Conservation (phyloP, 1,140 invertebrate species). For the Andricus grossulariae region DNA sequence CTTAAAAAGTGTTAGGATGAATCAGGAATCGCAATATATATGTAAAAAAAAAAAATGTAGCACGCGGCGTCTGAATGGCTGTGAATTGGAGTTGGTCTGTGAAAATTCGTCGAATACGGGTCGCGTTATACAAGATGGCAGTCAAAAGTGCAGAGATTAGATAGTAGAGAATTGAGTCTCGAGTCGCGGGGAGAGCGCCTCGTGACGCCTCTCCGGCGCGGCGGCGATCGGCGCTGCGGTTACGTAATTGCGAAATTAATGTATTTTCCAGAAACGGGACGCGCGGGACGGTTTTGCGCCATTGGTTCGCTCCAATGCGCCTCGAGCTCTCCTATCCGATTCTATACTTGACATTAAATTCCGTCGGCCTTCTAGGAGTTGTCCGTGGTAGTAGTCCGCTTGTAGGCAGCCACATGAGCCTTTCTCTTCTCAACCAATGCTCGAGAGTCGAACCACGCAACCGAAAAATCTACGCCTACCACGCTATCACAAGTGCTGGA, state of each 20-base stretch:
- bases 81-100: not conserved
- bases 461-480: conserved; percentile 61
- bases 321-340: conserved; percentile 42
- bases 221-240: conserved; percentile 45
- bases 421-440: conserved; percentile 61
- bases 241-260: conserved; percentile 57
- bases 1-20: no score
- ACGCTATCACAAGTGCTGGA: conserved; percentile 49
- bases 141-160: conserved; percentile 54
- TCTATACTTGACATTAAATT: conserved; percentile 62
- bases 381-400: conserved; percentile 33
- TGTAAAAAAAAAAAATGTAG: no score
- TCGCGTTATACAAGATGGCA: conserved; percentile 48
- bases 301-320: conserved; percentile 47
- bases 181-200: conserved; percentile 27
- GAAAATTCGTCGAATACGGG: not conserved
- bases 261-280: conserved; percentile 55
- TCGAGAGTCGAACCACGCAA: conserved; percentile 48
- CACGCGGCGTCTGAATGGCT: not conserved
- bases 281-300: conserved; percentile 51
- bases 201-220: conserved; percentile 51
- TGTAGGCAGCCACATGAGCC: conserved; percentile 45
- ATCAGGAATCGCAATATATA: no score
- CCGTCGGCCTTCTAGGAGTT: conserved; percentile 52
- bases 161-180: conserved; percentile 39